phyloP scores from a whole-genome alignment of 2,888 invertebrate species.

The Cantharis nigra region DNA sequence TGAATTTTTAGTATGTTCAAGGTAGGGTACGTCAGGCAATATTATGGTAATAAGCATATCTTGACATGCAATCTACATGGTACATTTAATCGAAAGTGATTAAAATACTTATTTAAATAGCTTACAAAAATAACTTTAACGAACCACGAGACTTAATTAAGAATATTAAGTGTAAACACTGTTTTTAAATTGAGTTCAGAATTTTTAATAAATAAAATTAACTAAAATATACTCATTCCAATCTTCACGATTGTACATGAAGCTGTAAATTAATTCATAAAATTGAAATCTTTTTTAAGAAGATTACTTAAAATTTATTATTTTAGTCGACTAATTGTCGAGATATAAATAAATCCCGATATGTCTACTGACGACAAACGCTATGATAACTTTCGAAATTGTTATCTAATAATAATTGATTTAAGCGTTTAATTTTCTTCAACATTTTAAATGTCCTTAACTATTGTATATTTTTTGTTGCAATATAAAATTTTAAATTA shows the following conservation, averaged over 20 bases:
- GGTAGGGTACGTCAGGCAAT: slow-evolving; percentile 19
- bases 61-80: slow-evolving; percentile 38
- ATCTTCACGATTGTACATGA: background rate
- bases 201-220: slow-evolving; percentile 12
- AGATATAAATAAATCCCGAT: background rate
- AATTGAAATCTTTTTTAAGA: background rate
- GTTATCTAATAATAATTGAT: background rate
- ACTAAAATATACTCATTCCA: background rate
- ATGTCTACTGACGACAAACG: background rate
- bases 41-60: slow-evolving; percentile 32
- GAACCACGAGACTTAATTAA: slow-evolving; percentile 14
- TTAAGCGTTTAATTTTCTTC: too few relatives aligned
- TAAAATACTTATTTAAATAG: slow-evolving; percentile 23
- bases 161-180: slow-evolving; percentile 12
- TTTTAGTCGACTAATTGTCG: background rate
- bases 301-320: background rate
- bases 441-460: too few relatives aligned
- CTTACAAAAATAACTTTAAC: slow-evolving; percentile 17
- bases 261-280: background rate
- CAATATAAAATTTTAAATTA: too few relatives aligned
- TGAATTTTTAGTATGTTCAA: slow-evolving; percentile 1
- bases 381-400: background rate
- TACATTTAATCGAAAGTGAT: slow-evolving; percentile 22
- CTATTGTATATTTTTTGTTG: too few relatives aligned
- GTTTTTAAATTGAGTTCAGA: background rate